Evolutionary conservation across 2,113 vertebrate genomes (phyloP).

Genomic region (Leptocoma aspasia): DNA sequence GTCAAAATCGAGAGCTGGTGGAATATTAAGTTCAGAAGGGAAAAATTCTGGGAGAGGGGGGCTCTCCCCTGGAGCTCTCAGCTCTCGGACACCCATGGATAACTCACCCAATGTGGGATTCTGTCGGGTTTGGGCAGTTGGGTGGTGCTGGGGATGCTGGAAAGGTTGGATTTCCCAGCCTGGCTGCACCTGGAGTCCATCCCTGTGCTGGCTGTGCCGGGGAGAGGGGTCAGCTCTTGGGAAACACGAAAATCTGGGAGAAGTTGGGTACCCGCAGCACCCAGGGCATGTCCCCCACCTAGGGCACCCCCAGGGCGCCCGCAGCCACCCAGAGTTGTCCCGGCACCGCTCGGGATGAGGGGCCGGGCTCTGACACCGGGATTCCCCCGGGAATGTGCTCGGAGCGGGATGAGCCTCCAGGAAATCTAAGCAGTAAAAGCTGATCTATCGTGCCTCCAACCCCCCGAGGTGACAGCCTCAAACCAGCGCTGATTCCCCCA

Average conservation of each 20-base stretch:
- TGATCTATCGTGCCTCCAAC: neutral
- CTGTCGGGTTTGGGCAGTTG: rapidly evolving
- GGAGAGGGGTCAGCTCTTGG: neutral
- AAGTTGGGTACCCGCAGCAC: rapidly evolving
- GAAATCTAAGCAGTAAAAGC: neutral
- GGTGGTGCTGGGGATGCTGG: rapidly evolving
- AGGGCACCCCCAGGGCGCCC: neutral
- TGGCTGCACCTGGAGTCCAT: rapidly evolving
- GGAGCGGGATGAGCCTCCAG: neutral
- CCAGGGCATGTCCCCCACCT: neutral
- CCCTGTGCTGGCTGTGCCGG: neutral
- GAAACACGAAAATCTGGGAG: rapidly evolving
- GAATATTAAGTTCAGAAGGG: neutral
- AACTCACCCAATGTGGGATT: neutral
- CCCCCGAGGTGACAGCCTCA: neutral
- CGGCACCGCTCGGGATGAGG: rapidly evolving
- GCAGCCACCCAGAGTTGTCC: neutral
- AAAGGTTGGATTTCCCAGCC: neutral
- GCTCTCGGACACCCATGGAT: neutral
- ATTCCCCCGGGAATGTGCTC: neutral
- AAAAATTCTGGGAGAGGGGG: neutral
- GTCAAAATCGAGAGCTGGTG: neutral
- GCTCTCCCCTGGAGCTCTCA: neutral
- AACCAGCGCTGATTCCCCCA: neutral
- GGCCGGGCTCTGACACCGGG: rapidly evolving